Percentiles rank a stretch among this genome's conserved stretches.
These are phyloP conservation scores for Pandemis cinnamomeana DNA, from an alignment of 2,888 invertebrate species.

Conservation along the genomic window DNA sequence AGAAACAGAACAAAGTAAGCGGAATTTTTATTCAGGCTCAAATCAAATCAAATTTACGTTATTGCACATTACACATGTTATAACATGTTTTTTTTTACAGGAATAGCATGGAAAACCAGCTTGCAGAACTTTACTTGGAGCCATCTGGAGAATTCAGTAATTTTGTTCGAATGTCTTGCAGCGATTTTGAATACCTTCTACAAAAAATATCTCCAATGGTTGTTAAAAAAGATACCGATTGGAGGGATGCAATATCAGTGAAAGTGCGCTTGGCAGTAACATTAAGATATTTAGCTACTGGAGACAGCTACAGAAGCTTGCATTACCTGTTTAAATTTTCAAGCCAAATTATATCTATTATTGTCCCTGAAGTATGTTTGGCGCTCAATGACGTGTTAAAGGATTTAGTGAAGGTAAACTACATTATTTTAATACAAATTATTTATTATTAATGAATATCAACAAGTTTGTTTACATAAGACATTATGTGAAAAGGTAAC, in stretches of 20 bases:
- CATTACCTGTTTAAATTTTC: constrained; percentile 4
- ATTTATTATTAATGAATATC: too few relatives aligned
- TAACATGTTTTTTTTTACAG: too few relatives aligned
- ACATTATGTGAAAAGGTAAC: too few relatives aligned
- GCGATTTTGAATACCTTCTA: constrained; percentile 43
- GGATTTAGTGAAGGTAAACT: constrained; percentile 3
- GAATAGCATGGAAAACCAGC: too few relatives aligned
- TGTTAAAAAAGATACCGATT: not conserved
- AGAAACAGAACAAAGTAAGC: too few relatives aligned
- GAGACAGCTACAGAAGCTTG: not conserved
- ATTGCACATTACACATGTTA: too few relatives aligned
- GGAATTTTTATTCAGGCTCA: too few relatives aligned
- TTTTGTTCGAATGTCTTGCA: constrained; percentile 44
- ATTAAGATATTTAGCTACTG: constrained; percentile 9
- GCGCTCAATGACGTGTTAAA: not conserved
- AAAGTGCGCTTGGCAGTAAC: not conserved
- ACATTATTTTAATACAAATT: too few relatives aligned
- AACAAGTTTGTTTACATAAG: too few relatives aligned
- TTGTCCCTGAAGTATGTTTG: not conserved
- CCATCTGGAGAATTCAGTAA: constrained; percentile 44
- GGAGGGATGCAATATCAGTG: not conserved
- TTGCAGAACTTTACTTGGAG: too few relatives aligned
- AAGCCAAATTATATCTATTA: not conserved
- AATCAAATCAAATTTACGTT: too few relatives aligned
- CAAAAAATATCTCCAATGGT: not conserved